Conservation (phyloP, 2,888 invertebrate species). For the Amphimallon solstitiale region DNA sequence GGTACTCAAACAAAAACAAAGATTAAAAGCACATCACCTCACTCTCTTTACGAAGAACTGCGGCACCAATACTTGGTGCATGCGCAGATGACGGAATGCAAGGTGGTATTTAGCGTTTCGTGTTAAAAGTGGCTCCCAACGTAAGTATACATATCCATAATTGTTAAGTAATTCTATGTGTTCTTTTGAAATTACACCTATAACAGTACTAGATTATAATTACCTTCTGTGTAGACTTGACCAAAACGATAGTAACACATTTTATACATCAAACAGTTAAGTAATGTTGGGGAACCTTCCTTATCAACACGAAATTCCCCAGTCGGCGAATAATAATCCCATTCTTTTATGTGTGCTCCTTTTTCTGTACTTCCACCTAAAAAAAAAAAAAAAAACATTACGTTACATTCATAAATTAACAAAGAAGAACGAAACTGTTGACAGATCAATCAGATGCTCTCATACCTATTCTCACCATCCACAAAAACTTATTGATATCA, state of each 20-base stretch:
- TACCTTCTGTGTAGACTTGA: slow-evolving; percentile 92
- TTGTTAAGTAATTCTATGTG: no score
- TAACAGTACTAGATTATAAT: no score
- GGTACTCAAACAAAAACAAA: no score
- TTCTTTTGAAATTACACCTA: no score
- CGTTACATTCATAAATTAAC: not conserved
- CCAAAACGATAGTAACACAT: slow-evolving; percentile 99
- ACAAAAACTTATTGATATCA: slow-evolving; percentile 98
- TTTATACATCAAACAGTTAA: slow-evolving; percentile 99
- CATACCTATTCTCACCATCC: slow-evolving; percentile 90
- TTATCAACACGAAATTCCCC: slow-evolving; percentile 97
- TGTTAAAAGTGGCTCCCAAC: no score
- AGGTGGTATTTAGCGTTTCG: no score
- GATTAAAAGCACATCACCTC: no score
- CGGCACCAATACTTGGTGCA: no score
- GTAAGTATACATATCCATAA: no score
- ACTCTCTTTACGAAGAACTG: no score
- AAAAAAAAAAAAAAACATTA: slow-evolving; percentile 26
- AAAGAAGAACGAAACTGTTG: slow-evolving; percentile 60
- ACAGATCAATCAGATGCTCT: no score
- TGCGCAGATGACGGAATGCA: no score
- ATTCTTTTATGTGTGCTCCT: slow-evolving; percentile 95
- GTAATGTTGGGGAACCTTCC: slow-evolving; percentile 89
- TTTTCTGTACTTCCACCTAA: slow-evolving; percentile 92
- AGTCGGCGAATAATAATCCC: slow-evolving; percentile 94